A percentile compares a stretch with the other conserved stretches of the same genome.
These are phyloP conservation scores for Zygothrica quintamaculata DNA, from an alignment of 2,888 invertebrate genomes.

Conservation along the genomic window DNA sequence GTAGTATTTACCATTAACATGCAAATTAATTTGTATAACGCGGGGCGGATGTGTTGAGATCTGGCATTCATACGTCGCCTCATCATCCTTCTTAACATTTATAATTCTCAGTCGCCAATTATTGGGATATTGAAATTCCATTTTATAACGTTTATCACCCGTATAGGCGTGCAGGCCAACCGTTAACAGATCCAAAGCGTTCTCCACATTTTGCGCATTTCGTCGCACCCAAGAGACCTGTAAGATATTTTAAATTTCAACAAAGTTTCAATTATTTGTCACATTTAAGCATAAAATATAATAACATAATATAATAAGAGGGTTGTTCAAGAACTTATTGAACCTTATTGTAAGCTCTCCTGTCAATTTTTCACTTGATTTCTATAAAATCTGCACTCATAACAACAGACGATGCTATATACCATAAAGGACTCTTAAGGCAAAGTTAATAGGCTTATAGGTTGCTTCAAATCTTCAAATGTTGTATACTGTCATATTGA, in stretches of 20 bases:
- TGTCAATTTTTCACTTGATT: no score
- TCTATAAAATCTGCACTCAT: no score
- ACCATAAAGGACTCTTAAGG: no score
- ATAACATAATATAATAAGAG: no score
- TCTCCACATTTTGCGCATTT: slow-evolving; percentile 86
- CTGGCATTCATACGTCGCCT: slow-evolving; percentile 86
- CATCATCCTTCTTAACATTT: slow-evolving; percentile 85
- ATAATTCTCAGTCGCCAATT: slow-evolving; percentile 86
- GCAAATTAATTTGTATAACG: slow-evolving; percentile 85
- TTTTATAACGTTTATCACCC: slow-evolving; percentile 87
- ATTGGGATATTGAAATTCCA: slow-evolving; percentile 86
- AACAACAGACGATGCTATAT: no score
- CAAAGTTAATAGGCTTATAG: no score
- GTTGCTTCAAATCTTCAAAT: no score
- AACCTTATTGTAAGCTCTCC: no score
- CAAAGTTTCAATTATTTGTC: background rate
- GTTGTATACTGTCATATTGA: no score
- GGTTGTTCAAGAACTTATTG: no score
- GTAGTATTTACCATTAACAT: slow-evolving; percentile 84
- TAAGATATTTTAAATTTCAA: no score
- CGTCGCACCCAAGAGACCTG: slow-evolving; percentile 90
- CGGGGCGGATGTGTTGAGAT: slow-evolving; percentile 86
- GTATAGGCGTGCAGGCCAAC: slow-evolving; percentile 89
- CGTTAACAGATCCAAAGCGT: slow-evolving; percentile 88
- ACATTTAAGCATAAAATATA: slow-evolving; percentile 1